A percentile compares a stretch with the other conserved stretches of the same genome.
phyloP scores from a whole-genome alignment of 2,888 invertebrate species.

The Drosophila barbarae region DNA sequence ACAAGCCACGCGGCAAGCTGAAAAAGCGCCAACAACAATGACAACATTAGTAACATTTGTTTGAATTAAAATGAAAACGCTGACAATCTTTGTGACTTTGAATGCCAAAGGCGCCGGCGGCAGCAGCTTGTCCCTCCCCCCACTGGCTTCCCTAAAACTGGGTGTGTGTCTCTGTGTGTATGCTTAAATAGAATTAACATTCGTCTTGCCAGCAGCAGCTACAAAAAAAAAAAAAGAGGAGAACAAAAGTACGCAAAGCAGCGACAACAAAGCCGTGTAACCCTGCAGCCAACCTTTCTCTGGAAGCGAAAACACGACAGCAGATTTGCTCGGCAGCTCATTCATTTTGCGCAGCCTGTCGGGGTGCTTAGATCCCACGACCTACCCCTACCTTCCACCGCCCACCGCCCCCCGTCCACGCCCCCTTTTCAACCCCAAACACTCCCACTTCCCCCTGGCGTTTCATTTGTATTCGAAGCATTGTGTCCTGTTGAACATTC shows the following conservation, averaged over 20 bases:
- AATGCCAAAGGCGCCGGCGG: constrained; percentile 55
- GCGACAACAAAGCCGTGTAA: constrained; percentile 42
- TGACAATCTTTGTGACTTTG: constrained; percentile 71
- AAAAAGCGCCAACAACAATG: constrained; percentile 52
- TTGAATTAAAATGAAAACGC: constrained; percentile 75
- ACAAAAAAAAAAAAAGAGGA: constrained; percentile 27
- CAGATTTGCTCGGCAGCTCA: constrained; percentile 73
- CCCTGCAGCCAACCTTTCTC: constrained; percentile 62
- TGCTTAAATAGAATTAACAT: constrained; percentile 73
- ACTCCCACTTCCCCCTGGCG: constrained; percentile 37
- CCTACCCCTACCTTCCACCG: constrained; percentile 7
- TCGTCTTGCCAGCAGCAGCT: constrained; percentile 61
- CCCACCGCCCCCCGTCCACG: constrained; percentile 1
- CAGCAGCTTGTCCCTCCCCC: constrained; percentile 27
- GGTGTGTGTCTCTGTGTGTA: constrained; percentile 26
- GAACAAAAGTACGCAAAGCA: constrained; percentile 17
- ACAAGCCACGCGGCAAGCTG: constrained; percentile 54
- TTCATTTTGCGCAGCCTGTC: constrained; percentile 65
- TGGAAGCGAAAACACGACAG: constrained; percentile 64
- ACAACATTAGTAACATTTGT: constrained; percentile 73
- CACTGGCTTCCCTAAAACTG: constrained; percentile 9
- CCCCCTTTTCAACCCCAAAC: not conserved
- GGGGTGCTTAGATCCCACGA: constrained; percentile 50
- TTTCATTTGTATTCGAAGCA: constrained; percentile 77
- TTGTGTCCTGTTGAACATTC: constrained; percentile 78